phyloP scores from a whole-genome alignment of 2,113 vertebrate genomes.

The Scortum barcoo region DNA sequence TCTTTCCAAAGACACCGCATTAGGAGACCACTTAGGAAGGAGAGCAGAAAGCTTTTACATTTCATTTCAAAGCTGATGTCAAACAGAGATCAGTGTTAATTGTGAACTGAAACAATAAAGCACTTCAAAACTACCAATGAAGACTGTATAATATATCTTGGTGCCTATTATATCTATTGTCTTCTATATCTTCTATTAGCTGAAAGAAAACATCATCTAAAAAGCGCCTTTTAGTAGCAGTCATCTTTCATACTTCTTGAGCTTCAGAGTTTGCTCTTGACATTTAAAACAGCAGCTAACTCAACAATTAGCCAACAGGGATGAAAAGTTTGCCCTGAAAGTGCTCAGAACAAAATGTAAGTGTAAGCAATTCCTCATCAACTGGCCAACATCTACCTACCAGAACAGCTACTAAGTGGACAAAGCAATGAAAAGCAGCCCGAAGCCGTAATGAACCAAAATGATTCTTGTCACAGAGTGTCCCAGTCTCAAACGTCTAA shows the following conservation, averaged over 20 bases:
- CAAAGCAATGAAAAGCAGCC: not conserved
- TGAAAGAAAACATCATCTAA: not conserved
- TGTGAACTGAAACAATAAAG: not conserved
- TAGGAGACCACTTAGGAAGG: not conserved
- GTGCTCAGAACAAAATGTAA: not conserved
- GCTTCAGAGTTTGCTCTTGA: not conserved
- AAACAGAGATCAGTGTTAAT: not conserved
- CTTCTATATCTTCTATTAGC: not conserved
- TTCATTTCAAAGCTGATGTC: not conserved
- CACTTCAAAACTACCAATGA: not conserved
- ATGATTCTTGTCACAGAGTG: not conserved
- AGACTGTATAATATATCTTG: not conserved
- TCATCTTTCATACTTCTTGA: not conserved
- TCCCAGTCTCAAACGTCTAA: not conserved
- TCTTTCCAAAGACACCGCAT: not conserved
- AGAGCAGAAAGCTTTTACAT: not conserved
- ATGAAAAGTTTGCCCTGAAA: not conserved
- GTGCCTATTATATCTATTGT: not conserved
- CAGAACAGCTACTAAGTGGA: not conserved
- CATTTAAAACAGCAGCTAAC: not conserved
- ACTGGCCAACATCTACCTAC: too few relatives aligned
- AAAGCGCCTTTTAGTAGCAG: not conserved
- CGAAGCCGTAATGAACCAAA: not conserved
- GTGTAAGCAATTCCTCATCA: not conserved
- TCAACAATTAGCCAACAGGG: not conserved